phyloP scores from a whole-genome alignment of 2,113 vertebrate species.

The Microtus ochrogaster region DNA sequence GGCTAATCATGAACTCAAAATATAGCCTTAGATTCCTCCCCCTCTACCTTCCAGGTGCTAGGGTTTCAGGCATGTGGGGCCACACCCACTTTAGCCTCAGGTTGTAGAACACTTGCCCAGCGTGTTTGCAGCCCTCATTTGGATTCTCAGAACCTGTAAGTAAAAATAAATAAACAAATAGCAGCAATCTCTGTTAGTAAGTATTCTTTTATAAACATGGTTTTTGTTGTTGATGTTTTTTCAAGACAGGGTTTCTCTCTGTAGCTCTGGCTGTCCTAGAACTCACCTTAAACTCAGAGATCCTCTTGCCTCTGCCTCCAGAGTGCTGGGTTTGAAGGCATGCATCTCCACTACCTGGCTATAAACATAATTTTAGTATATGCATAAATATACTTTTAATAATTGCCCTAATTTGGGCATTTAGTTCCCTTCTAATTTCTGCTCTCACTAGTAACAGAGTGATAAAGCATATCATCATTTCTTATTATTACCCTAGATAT shows the following conservation, averaged over 20 bases:
- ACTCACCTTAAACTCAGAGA: background rate
- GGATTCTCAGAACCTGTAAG: background rate
- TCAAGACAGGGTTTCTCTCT: background rate
- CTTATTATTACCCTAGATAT: slow-evolving; percentile 8
- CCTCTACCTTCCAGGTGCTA: background rate
- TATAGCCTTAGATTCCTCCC: background rate
- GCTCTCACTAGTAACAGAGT: slow-evolving; percentile 20
- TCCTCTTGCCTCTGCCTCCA: background rate
- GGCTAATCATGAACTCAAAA: background rate
- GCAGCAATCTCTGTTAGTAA: slow-evolving; percentile 15
- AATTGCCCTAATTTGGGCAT: slow-evolving; percentile 8
- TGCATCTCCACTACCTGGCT: background rate
- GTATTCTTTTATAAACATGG: background rate
- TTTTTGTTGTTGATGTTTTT: background rate
- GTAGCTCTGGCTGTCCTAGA: background rate
- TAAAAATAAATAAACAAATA: background rate
- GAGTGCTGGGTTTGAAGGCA: background rate
- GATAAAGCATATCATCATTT: background rate
- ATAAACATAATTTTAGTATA: slow-evolving; percentile 21
- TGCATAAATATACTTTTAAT: background rate
- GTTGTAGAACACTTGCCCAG: background rate
- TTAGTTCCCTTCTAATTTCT: background rate
- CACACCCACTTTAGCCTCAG: background rate
- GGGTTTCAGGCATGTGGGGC: background rate
- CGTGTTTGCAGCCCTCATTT: background rate